A percentile compares a stretch with the other conserved stretches of the same genome.
Evolutionary conservation across 2,797 vertebrate genomes (phyloP).

Genomic region (Girardinus metallicus): DNA sequence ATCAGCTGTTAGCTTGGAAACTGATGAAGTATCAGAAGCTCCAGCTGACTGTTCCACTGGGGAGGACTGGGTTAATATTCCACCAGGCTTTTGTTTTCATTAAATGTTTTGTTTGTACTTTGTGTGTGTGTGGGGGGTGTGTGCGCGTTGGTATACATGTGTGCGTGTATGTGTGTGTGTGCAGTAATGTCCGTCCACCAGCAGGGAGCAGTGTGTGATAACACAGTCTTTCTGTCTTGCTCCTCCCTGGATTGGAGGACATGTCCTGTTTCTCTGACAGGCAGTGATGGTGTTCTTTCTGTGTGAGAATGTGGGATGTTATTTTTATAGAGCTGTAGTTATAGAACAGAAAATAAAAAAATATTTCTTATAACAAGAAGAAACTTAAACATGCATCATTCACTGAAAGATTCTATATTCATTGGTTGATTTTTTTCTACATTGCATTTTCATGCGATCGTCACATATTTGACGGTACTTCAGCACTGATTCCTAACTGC

Average conservation of each 20-base stretch:
- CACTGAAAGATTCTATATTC: not conserved
- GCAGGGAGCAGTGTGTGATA: conserved; percentile 67
- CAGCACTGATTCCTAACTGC: not conserved
- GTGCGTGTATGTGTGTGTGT: conserved; percentile 17
- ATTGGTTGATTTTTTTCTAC: not conserved
- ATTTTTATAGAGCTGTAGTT: conserved; percentile 3
- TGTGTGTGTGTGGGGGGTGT: not conserved
- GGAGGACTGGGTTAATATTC: not conserved
- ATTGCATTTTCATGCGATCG: not conserved
- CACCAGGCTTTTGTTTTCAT: not conserved
- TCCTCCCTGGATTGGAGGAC: not conserved
- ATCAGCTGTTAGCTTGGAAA: not conserved
- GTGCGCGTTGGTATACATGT: too few relatives aligned
- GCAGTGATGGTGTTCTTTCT: not conserved
- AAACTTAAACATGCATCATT: not conserved
- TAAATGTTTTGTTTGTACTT: not conserved
- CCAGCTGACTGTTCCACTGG: not conserved
- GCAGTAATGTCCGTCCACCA: conserved; percentile 39
- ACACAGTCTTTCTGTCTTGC: not conserved
- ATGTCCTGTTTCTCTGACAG: not conserved
- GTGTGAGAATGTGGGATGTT: not conserved
- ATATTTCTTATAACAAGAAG: not conserved
- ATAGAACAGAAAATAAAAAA: not conserved
- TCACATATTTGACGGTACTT: not conserved
- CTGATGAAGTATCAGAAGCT: not conserved